Percentiles rank a stretch among this genome's conserved stretches.
Conservation (phyloP, 1,140 invertebrate genomes). For the Lamellibrachia luymesi region DNA sequence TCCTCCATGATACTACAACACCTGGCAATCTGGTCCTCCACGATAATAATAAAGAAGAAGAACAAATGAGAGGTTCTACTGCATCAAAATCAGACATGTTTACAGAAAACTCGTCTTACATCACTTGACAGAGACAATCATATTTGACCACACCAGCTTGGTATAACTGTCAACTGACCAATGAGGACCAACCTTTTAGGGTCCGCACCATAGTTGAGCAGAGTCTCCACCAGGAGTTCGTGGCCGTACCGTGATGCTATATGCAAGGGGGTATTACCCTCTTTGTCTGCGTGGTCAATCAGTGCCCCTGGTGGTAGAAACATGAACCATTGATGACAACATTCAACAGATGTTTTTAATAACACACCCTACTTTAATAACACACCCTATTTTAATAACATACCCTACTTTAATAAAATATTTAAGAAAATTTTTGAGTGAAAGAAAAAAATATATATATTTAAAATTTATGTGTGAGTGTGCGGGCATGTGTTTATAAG, state of each 20-base stretch:
- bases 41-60: no score
- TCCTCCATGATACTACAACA: no score
- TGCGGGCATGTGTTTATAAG: no score
- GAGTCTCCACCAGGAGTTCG: constrained; percentile 50
- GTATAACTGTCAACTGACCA: background rate
- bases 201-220: constrained; percentile 60
- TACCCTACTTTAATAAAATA: no score
- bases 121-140: background rate
- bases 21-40: no score
- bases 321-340: background rate
- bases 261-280: constrained; percentile 77
- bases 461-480: no score
- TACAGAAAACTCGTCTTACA: background rate
- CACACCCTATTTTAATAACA: no score
- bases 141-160: background rate
- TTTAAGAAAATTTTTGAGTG: no score
- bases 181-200: constrained; percentile 52
- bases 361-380: no score
- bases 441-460: no score
- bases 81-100: no score
- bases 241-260: constrained; percentile 54
- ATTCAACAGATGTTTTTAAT: background rate
- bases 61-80: no score
- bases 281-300: constrained; percentile 62
- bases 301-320: constrained; percentile 56